phyloP scores from a whole-genome alignment of 2,797 vertebrate genomes.

The Chaenodraco wilsoni region DNA sequence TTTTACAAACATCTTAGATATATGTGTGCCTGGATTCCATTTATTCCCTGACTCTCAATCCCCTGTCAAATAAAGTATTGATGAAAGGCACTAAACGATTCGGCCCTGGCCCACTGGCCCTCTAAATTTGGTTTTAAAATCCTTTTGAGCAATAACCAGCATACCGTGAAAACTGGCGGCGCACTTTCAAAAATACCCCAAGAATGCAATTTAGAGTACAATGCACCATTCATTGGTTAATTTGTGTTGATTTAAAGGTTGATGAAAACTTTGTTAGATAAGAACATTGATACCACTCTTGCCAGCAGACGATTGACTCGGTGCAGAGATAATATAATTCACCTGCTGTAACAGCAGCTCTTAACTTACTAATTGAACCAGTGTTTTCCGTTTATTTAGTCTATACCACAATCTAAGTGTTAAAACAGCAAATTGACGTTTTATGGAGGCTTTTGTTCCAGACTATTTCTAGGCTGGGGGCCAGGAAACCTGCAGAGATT shows the following conservation, averaged over 20 bases:
- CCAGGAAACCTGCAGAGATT: background rate
- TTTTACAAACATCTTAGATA: constrained; percentile 25
- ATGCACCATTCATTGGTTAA: constrained; percentile 2
- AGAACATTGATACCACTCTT: background rate
- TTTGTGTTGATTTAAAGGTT: background rate
- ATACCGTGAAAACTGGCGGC: constrained; percentile 22
- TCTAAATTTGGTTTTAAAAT: constrained; percentile 53
- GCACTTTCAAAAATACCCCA: background rate
- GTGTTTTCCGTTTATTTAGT: background rate
- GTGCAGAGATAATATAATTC: too few relatives aligned
- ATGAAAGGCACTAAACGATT: constrained; percentile 64
- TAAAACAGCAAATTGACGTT: background rate
- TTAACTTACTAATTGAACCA: background rate
- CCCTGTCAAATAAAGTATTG: constrained; percentile 70
- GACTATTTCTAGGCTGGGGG: background rate
- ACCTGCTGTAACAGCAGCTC: background rate
- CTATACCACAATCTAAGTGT: background rate
- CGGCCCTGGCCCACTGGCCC: constrained; percentile 35
- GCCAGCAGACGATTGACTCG: background rate
- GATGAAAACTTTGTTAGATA: background rate
- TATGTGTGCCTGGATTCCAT: constrained; percentile 46
- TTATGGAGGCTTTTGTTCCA: background rate
- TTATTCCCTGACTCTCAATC: constrained; percentile 42
- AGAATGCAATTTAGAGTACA: background rate
- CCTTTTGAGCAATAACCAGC: constrained; percentile 28